Base-by-base conservation (phyloP, 2,113 vertebrate genomes). In the Polypterus bichir region DNA sequence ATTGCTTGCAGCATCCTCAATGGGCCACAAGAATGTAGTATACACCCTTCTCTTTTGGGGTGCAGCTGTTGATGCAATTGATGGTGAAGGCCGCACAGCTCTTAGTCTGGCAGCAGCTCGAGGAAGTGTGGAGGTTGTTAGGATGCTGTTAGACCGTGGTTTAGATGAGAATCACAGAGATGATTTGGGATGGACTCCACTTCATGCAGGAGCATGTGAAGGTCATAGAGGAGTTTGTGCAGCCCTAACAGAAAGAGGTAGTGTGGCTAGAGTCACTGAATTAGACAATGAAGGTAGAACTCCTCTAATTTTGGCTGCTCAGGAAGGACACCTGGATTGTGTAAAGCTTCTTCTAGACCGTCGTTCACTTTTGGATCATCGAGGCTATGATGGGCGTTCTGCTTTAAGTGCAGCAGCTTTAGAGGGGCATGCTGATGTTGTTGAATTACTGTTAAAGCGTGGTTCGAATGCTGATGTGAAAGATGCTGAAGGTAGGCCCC, bases 81-180 rank as follows among this genome's bases (percentile, higher is more conserved):
- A 91, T 62, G 76, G 70, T 2, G 85, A 91, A 60, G 88, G 89
- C 3, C 78, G 83, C 48, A 87, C 88, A 0, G 85, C 84, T 0
- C 81, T 90, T 4, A 83, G 80, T 11, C 62, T 87, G 57, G 87
- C 88, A 48, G 84, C 87, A 1, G 84, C 82, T 0, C 78, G 74
- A 47, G 86, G 86, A 46, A 86, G 78, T 3, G 10, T 77, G 1
- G 82, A 85, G 44, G 81, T 85, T 45, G 87, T 88, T 0, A 72
- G 73, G 1, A 70, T 79, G 2, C 72, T 91, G 62, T 68, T 91
- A 60, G 81, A 86, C 49, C 72, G 85, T 51, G 88, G 89, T 5
- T 74, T 91, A 61, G 86, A 90, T 6, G 83, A 87, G 68, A 89
- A 89, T 67, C 88, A 88, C 65, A 82, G 84, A 48, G 89, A 91